These are phyloP conservation scores for Lepidurus packardi DNA, from an alignment of 1,140 invertebrate species.

Conservation along the genomic window DNA sequence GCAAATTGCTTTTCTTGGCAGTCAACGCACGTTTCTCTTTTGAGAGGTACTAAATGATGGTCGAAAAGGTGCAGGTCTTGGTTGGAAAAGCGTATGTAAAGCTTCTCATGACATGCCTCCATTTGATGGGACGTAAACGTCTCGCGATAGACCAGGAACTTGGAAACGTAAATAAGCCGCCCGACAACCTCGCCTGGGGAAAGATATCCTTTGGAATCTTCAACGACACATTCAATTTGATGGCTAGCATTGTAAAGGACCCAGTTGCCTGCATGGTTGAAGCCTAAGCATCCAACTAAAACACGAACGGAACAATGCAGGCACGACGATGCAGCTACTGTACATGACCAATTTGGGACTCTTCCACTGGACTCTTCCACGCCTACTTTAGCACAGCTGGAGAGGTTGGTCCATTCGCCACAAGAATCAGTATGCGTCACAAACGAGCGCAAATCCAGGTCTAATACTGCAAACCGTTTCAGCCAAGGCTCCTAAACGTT, in stretches of 20 bases:
- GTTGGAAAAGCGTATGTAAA: neutral
- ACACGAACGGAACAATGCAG: neutral
- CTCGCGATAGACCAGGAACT: slow-evolving; percentile 30
- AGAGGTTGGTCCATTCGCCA: slow-evolving; percentile 15
- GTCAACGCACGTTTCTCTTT: slow-evolving; percentile 24
- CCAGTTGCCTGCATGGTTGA: slow-evolving; percentile 27
- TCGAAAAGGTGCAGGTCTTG: slow-evolving; percentile 22
- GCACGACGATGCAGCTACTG: neutral
- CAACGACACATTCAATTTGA: slow-evolving; percentile 23
- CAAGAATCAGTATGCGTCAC: neutral
- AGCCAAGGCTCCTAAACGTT: slow-evolving; percentile 8
- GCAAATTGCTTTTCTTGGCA: neutral
- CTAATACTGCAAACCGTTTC: neutral
- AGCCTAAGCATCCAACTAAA: slow-evolving; percentile 22
- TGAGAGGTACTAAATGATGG: neutral
- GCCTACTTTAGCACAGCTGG: neutral
- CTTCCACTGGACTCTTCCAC: neutral
- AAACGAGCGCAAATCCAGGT: neutral
- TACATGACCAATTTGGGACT: slow-evolving; percentile 23
- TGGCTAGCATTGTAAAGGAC: slow-evolving; percentile 12
- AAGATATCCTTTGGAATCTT: slow-evolving; percentile 11
- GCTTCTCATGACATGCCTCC: neutral
- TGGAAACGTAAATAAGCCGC: slow-evolving; percentile 15
- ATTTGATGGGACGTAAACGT: neutral
- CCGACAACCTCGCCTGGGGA: neutral